Evolutionary conservation across 2,888 invertebrate species (phyloP), one percentile per base, ranked within the genome.

Genomic region (Branchellion lobata): DNA sequence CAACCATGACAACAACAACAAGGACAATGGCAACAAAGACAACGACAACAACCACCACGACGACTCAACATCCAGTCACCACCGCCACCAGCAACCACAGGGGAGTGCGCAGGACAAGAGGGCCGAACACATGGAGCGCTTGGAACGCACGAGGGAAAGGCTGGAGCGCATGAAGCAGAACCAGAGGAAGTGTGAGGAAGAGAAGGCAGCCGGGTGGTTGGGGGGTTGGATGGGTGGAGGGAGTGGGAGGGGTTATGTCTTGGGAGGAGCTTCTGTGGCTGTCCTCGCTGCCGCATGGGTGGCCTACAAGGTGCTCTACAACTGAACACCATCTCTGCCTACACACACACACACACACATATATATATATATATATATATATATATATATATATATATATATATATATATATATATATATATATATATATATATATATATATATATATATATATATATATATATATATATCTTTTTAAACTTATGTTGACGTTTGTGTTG

Each of bases 161-260:
- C 83, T 87, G 8, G 83, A 82, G 27, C 80, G 81, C 47, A 87
- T 86, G 86, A 85, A 84, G 80, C 82, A 84, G 69, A 84, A 85
- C 79, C 86, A 86, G 83, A 79, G 80, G 65, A 82, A 84, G 36
- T 84, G 84, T 79, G 86, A 86, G 24, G 61, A 57, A n/a, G 61
- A 57, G 61, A 57, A n/a, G 21, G 24, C 5, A n/a, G 5, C 8
- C 8, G 40, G 40, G 8, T 40, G 40, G 40, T 40, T 5, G 40
- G 14, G 40, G 14, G 40, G 61, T 3, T 57, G 61, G 61, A 5
- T 57, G 14, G 24, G 21, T 57, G 3, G n/a, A n/a, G n/a, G 3
- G 3, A 84, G 84, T 83, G 83, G 84, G 79, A 83, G 83, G 21
- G 3, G 11, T 5, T 24, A 18, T 57, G 24, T 24, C 3, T 3